A percentile compares a stretch with the other conserved stretches of the same genome.
Conservation (phyloP, 2,113 vertebrate species). For the Myrmecobius fasciatus region DNA sequence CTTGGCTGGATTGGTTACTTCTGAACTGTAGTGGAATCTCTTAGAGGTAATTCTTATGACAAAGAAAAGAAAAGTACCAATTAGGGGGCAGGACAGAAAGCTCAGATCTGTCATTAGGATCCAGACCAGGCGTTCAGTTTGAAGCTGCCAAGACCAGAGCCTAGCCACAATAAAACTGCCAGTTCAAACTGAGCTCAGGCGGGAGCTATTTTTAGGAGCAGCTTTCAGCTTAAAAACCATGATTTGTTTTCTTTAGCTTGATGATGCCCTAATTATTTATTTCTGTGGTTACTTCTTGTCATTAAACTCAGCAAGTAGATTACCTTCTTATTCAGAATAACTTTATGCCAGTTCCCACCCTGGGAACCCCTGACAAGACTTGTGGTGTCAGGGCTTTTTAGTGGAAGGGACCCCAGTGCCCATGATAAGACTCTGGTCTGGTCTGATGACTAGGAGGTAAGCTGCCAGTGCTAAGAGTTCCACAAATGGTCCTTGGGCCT, state of each 20-base stretch:
- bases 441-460: background rate
- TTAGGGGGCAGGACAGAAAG: background rate
- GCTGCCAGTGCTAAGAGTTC: background rate
- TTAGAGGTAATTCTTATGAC: background rate
- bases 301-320: background rate
- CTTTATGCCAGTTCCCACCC: no score
- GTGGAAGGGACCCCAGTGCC: background rate
- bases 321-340: background rate
- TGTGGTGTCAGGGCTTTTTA: background rate
- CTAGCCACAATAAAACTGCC: background rate
- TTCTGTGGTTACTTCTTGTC: background rate
- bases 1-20: background rate
- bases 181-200: background rate
- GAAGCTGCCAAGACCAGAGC: background rate
- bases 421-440: no score
- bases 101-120: background rate
- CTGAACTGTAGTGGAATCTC: background rate
- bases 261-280: background rate
- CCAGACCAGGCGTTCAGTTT: background rate
- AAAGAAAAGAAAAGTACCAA: background rate
- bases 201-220: background rate
- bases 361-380: background rate
- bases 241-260: background rate
- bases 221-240: background rate
- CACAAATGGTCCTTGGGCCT: background rate